Evolutionary conservation across 1,140 invertebrate species (phyloP).

Genomic region (Drosophila lacteicornis): DNA sequence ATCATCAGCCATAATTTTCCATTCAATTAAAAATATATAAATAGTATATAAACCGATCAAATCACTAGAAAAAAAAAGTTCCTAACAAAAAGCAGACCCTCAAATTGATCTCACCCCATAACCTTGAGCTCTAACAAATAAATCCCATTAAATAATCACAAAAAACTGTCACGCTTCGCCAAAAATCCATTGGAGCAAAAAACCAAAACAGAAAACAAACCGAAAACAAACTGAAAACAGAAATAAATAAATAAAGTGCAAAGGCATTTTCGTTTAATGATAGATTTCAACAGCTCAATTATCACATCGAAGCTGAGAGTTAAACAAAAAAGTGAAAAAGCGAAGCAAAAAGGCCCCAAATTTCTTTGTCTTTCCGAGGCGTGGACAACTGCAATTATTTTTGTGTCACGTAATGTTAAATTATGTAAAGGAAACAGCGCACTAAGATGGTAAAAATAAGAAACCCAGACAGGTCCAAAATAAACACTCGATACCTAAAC

Average conservation of each 20-base stretch:
- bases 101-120: slow-evolving; percentile 8
- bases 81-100: neutral
- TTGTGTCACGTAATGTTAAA: slow-evolving; percentile 42
- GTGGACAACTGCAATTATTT: slow-evolving; percentile 37
- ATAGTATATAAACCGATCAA: too few species aligned
- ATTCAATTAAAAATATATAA: neutral
- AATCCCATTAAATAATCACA: slow-evolving; percentile 32
- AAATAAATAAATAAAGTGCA: slow-evolving; percentile 17
- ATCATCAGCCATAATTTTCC: neutral
- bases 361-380: slow-evolving; percentile 18
- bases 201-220: slow-evolving; percentile 1
- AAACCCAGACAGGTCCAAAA: slow-evolving; percentile 22
- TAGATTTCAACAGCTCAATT: slow-evolving; percentile 49
- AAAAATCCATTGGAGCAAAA: slow-evolving; percentile 39
- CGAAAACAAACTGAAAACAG: slow-evolving; percentile 2
- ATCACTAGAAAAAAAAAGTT: neutral
- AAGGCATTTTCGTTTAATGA: slow-evolving; percentile 26
- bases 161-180: slow-evolving; percentile 45
- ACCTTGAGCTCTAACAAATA: slow-evolving; percentile 46
- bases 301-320: slow-evolving; percentile 15
- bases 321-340: slow-evolving; percentile 10
- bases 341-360: neutral
- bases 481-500: slow-evolving; percentile 51
- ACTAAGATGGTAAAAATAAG: slow-evolving; percentile 23
- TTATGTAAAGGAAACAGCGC: slow-evolving; percentile 42